Conservation (phyloP, 2,797 vertebrate genomes). For the Centropyge bicolor region DNA sequence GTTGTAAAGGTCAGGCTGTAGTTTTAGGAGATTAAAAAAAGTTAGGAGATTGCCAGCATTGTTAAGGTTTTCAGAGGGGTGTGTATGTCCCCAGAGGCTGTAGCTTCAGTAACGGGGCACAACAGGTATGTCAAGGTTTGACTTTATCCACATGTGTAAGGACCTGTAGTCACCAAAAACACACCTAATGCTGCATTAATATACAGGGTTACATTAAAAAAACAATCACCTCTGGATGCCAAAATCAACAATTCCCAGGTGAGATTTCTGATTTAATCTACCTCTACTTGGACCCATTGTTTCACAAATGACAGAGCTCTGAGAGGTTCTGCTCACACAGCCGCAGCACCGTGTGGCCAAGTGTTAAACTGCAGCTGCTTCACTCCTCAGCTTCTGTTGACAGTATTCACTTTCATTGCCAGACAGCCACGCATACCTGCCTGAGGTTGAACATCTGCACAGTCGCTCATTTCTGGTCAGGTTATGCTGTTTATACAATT, state of each 20-base stretch:
- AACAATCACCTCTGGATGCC: too few relatives aligned
- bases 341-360: neutral
- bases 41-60: conserved; percentile 23
- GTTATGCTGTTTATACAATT: neutral
- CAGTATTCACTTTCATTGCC: neutral
- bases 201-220: neutral
- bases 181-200: neutral
- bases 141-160: neutral
- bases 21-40: conserved; percentile 42
- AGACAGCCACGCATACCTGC: neutral
- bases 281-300: too few relatives aligned
- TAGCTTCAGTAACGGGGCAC: neutral
- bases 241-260: too few relatives aligned
- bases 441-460: conserved; percentile 35
- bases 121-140: neutral
- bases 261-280: too few relatives aligned
- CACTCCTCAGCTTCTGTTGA: conserved; percentile 3
- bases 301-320: too few relatives aligned
- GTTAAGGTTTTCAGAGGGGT: neutral
- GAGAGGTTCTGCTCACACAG: too few relatives aligned
- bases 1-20: conserved; percentile 55
- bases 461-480: neutral
- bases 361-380: conserved; percentile 12
- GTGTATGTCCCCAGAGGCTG: neutral
- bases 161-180: neutral